phyloP scores from a whole-genome alignment of 2,888 invertebrate genomes.

The Clivina fossor region DNA sequence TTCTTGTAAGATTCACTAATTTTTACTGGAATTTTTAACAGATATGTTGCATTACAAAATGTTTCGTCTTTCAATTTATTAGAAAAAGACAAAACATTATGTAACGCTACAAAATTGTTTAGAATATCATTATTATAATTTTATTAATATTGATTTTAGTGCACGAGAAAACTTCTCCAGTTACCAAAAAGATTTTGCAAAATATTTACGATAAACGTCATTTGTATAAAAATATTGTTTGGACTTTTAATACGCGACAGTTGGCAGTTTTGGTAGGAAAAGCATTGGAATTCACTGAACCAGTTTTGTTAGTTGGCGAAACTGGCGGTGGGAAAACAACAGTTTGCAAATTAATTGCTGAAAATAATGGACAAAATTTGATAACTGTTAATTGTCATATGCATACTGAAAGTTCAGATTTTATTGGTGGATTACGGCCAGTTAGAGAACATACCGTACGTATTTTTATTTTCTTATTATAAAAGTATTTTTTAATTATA shows the following conservation, averaged over 20 bases:
- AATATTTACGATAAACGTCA: conserved; percentile 60
- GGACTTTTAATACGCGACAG: conserved; percentile 90
- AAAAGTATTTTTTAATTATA: conserved; percentile 8
- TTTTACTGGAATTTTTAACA: too few species aligned
- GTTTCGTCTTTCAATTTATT: too few species aligned
- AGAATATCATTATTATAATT: conserved; percentile 24
- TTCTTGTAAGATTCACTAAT: conserved; percentile 55
- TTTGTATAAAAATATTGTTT: conserved; percentile 80
- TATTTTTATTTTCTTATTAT: conserved; percentile 12
- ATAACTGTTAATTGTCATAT: conserved; percentile 95
- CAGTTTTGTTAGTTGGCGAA: conserved; percentile 93
- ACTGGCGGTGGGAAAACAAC: conserved; percentile 99
- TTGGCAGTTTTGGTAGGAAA: conserved; percentile 78
- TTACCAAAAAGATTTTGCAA: conserved; percentile 72
- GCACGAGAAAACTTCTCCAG: conserved; percentile 69
- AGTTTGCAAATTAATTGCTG: conserved; percentile 85
- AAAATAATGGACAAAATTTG: conserved; percentile 66
- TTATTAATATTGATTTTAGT: conserved; percentile 49
- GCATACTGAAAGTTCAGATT: conserved; percentile 98
- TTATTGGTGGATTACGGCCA: conserved; percentile 92
- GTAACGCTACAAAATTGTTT: too few species aligned
- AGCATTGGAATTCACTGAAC: conserved; percentile 89
- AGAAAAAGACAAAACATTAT: too few species aligned
- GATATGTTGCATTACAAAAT: conserved; percentile 18
- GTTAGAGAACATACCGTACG: conserved; percentile 63